Evolutionary conservation across 1,140 invertebrate genomes (phyloP).

Genomic region (Alviniconcha marisindica): DNA sequence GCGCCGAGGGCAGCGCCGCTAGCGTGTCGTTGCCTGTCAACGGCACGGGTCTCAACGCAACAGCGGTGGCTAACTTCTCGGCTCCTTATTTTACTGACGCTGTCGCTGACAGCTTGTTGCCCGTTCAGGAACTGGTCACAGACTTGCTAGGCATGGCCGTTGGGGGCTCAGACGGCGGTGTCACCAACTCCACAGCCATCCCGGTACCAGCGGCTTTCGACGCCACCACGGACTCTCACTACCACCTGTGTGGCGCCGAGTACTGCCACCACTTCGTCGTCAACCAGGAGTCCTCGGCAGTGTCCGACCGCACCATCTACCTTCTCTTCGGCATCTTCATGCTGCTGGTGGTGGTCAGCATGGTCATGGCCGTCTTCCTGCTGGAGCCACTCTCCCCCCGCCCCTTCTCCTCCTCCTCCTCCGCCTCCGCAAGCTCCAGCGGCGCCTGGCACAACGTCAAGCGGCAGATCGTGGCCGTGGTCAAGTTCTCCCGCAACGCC

Average conservation of each 20-base stretch:
- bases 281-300: constrained; percentile 36
- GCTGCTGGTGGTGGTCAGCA: constrained; percentile 50
- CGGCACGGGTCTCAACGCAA: neutral
- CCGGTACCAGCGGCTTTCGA: neutral
- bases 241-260: constrained; percentile 52
- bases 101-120: neutral
- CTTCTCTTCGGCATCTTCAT: constrained; percentile 64
- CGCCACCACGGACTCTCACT: neutral
- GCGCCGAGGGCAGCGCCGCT: neutral
- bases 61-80: neutral
- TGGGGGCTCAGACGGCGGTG: neutral
- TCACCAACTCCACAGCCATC: neutral
- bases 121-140: neutral
- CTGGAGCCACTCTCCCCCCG: constrained; percentile 59
- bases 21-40: neutral
- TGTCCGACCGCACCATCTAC: constrained; percentile 50
- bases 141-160: neutral
- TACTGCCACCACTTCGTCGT: constrained; percentile 60
- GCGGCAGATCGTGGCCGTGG: constrained; percentile 54
- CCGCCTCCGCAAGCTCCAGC: too few species aligned
- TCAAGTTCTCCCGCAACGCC: constrained; percentile 51
- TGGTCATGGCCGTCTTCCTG: constrained; percentile 56
- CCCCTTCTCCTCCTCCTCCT: constrained; percentile 28
- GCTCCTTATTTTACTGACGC: too few species aligned
- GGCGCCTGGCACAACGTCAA: constrained; percentile 42